phyloP scores from a whole-genome alignment of 2,797 vertebrate species.

The Geotrypetes seraphini region DNA sequence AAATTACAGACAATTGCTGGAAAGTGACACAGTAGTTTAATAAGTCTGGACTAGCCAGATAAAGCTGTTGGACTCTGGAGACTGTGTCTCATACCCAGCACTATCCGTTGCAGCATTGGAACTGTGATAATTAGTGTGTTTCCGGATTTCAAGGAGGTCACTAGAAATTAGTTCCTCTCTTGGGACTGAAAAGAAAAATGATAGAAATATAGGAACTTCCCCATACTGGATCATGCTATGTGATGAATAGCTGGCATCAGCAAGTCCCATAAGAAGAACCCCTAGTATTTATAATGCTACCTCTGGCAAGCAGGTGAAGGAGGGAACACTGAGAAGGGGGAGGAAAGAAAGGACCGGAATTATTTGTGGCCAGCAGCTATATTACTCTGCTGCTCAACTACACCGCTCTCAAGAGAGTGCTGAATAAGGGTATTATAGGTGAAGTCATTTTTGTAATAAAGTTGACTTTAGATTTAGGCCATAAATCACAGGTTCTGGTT shows the following conservation, averaged over 20 bases:
- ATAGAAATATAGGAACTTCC: constrained; percentile 10
- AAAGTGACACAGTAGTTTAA: constrained; percentile 22
- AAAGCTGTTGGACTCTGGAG: not conserved
- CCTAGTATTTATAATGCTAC: not conserved
- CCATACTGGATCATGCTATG: not conserved
- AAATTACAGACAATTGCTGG: constrained; percentile 27
- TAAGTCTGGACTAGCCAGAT: constrained; percentile 17
- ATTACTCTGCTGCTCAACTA: constrained; percentile 22
- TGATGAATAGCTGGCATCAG: not conserved
- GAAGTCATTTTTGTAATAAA: constrained; percentile 53
- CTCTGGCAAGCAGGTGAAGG: constrained; percentile 22
- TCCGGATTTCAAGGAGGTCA: not conserved
- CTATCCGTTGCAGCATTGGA: not conserved
- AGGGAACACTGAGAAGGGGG: constrained; percentile 5
- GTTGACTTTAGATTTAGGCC: constrained; percentile 39
- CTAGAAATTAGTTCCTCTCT: not conserved
- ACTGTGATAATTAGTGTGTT: constrained; percentile 13
- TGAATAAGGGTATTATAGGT: constrained; percentile 37
- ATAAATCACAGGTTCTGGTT: constrained; percentile 46
- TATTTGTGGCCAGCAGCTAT: constrained; percentile 32
- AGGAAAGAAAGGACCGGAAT: constrained; percentile 15
- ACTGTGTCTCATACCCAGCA: constrained; percentile 1
- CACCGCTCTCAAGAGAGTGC: constrained; percentile 32
- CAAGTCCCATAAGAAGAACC: constrained; percentile 12
- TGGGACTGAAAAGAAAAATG: not conserved